Evolutionary conservation across 2,888 invertebrate genomes (phyloP), one percentile per base, ranked within the genome.

Genomic region (Nesidiocoris tenuis): DNA sequence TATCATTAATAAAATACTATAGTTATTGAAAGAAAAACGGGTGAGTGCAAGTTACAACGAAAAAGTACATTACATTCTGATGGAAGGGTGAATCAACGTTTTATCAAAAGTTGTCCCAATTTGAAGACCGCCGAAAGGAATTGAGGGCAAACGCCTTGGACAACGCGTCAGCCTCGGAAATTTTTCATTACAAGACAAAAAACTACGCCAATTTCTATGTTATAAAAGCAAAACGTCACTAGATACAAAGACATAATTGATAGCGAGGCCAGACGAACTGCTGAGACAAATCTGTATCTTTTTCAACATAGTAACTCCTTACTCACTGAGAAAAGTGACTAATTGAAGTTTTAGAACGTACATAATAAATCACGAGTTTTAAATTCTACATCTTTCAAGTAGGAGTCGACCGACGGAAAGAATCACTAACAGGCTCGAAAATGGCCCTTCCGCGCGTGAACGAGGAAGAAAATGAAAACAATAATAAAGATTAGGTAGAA

Each of bases 221-320:
- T 75, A 75, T 57, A 75, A 75, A 75, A 75, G 59, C 66, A 65
- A 57, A 66, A 64, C 18, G 39, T 19, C 59, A 65, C 61, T 57
- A 65, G 56, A 65, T 65, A 63, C 18, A 54, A 24, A 24, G 24
- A 54, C 19, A 55, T 64, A 63, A 63, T 64, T 65, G 9, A 75
- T 7, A n/a, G n/a, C n/a, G n/a, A 75, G 66, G 74, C 66, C 74
- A 57, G 74, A 75, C 57, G 23, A 75, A 66, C 25, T 25, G 61
- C 25, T 24, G 21, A 59, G 24, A 65, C 66, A 66, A 39, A 66
- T 66, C 19, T 66, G 25, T 24, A 22, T 57, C 25, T 70, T 17
- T 19, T 19, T 70, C 24, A 24, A 57, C 59, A 21, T 21, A 61
- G 21, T 63, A 22, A 24, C 61, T n/a, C n/a, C n/a, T 39, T 75